Conservation (phyloP, 2,888 invertebrate genomes). For the Ramazzottius varieornatus region DNA sequence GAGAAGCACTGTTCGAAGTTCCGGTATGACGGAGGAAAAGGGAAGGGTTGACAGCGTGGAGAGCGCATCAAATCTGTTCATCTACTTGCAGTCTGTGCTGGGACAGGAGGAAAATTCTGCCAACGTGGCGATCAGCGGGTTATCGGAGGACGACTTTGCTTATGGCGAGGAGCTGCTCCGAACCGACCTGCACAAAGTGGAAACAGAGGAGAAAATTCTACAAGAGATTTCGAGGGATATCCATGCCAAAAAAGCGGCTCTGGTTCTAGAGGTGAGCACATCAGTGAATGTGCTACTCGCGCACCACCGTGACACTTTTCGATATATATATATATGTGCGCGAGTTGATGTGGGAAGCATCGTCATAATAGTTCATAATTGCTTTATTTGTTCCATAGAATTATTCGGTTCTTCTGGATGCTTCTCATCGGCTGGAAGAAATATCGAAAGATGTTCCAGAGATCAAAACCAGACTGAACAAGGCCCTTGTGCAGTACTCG, state of each 20-base stretch:
- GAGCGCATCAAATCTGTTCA: too few species aligned
- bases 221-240: neutral
- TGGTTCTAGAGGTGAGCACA: neutral
- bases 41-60: too few species aligned
- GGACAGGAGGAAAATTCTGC: too few species aligned
- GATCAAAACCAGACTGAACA: neutral
- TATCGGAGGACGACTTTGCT: neutral
- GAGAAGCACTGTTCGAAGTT: too few species aligned
- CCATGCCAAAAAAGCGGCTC: neutral
- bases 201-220: neutral
- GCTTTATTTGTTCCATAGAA: neutral
- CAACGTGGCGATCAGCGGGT: too few species aligned
- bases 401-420: neutral
- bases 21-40: too few species aligned
- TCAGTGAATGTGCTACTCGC: neutral
- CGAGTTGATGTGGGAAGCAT: too few species aligned
- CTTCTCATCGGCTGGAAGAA: neutral
- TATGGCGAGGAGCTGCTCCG: neutral
- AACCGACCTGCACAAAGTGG: neutral
- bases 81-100: too few species aligned
- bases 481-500: neutral
- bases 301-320: too few species aligned
- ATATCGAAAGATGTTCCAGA: neutral
- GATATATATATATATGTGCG: too few species aligned
- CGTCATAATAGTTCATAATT: too few species aligned